Base-by-base conservation (phyloP, 2,113 vertebrate species). In the Sarotherodon lohbergeri region DNA sequence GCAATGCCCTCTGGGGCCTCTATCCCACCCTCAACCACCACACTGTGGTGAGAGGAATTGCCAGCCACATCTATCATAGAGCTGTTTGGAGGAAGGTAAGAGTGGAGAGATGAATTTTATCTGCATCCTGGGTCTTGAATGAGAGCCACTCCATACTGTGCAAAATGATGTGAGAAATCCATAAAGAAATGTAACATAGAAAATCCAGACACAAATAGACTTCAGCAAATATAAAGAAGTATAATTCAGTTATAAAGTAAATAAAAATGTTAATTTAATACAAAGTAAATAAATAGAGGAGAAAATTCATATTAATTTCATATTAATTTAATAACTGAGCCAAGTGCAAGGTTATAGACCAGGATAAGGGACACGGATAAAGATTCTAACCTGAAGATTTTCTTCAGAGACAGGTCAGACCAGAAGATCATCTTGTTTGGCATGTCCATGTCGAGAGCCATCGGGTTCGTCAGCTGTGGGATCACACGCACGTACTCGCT, bases 351-450 rank as follows among this genome's bases (percentile, higher is more conserved):
- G 36, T 39, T 57, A 17, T 19, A 55, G 13, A 79, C 8, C 52
- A 22, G n/a, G 52, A 55, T 55, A 22, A 16, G 24, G 14, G 39
- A 41, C 34, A 82, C 3, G 5, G 5, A 32, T 4, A 46, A 12
- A 43, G 14, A 43, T n/a, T 34, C 87, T 94, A 54, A 98, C 98
- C 98, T 98, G 95, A 95, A 98, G 93, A 99, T 98, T 93, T 97
- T 98, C 89, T 95, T 97, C 54, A 96, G 96, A 24, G 93, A 94
- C 46, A 96, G 84, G 87, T 99, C 98, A 0, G 97, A 97, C 98
- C 98, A 99, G 91, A 97, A 99, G 91, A 99, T 91, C 9, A 88
- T 96, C 61, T 96, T 96, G 78, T 87, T 91, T 6, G 93, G 94
- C 63, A 99, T 96, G 61, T 98, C 97, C 3, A 97, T 91, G 86